Evolutionary conservation across 2,113 vertebrate genomes (phyloP), one percentile per base, ranked within the genome.

Genomic region (Ictalurus furcatus): DNA sequence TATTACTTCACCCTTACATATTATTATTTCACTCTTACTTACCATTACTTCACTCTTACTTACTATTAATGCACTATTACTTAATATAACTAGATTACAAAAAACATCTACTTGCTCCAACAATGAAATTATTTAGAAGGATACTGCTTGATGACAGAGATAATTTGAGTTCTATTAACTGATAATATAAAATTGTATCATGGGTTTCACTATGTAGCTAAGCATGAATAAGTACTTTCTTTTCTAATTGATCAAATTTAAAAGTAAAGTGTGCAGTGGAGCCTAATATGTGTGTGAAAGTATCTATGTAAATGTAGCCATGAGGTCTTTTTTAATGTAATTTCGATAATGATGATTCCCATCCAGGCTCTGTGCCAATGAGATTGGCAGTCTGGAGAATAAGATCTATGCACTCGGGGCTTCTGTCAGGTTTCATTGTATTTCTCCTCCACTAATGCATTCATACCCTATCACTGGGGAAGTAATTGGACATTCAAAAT

Each of bases 341-440:
- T 88, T 91, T 89, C 56, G 21, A 88, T 58, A 78, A 76, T 67
- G 67, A 63, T 28, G 76, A 85, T 65, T 65, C 40, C 19, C 16
- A n/a, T 54, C 56, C 52, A 83, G 52, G 54, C 52, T 63, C 3
- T 86, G 87, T 84, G 92, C 85, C 79, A 6, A 59, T 21, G 23
- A 90, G 90, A 93, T 87, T 92, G 92, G 93, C 93, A 92, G 92
- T 87, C 82, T 79, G 65, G 88, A 85, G 91, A 92, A 92, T 93
- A 84, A 90, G 84, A 90, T 89, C 76, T 90, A 93, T 90, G 90
- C 92, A 91, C 92, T 88, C 82, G 88, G 81, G 65, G 88, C 87
- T 71, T 34, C 52, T 91, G 91, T 93, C 93, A 92, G 76, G 90
- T 90, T 58, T 69, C 86, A 91, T 91, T 93, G 85, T 92, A 89